Conservation (phyloP, 2,888 invertebrate genomes). For the Thera britannica region DNA sequence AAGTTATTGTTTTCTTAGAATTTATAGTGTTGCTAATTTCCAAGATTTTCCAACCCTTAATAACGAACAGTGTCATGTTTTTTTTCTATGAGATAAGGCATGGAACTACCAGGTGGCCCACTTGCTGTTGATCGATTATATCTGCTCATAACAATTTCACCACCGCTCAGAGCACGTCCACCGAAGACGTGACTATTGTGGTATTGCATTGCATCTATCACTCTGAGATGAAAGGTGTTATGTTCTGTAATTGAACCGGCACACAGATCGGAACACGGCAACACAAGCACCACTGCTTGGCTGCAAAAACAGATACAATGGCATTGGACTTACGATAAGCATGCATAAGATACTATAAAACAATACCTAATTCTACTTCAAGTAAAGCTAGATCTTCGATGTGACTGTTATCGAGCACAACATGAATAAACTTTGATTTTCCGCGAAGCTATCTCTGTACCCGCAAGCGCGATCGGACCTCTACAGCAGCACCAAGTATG, state of each 20-base stretch:
- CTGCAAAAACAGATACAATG: neutral
- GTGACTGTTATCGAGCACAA: constrained; percentile 20
- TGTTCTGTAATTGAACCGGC: neutral
- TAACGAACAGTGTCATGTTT: too few species aligned
- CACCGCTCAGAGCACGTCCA: too few species aligned
- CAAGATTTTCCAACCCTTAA: too few species aligned
- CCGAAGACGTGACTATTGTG: too few species aligned
- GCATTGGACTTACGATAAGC: neutral
- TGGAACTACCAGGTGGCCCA: too few species aligned
- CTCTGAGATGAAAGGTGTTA: too few species aligned
- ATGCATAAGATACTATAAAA: constrained; percentile 7
- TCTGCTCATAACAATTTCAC: too few species aligned
- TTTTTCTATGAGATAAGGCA: too few species aligned
- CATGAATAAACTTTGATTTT: constrained; percentile 22
- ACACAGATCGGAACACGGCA: neutral
- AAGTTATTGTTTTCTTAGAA: neutral
- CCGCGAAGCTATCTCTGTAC: constrained; percentile 28
- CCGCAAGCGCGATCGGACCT: constrained; percentile 29
- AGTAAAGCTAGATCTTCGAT: constrained; percentile 19
- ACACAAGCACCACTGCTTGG: neutral
- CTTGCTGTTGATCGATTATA: too few species aligned
- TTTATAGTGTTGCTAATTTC: too few species aligned
- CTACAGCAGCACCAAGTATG: constrained; percentile 62
- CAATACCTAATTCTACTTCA: constrained; percentile 9
- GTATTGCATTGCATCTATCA: too few species aligned